A percentile compares a stretch with the other conserved stretches of the same genome.
Conservation (phyloP, 2,113 vertebrate species). For the Mustela lutreola region DNA sequence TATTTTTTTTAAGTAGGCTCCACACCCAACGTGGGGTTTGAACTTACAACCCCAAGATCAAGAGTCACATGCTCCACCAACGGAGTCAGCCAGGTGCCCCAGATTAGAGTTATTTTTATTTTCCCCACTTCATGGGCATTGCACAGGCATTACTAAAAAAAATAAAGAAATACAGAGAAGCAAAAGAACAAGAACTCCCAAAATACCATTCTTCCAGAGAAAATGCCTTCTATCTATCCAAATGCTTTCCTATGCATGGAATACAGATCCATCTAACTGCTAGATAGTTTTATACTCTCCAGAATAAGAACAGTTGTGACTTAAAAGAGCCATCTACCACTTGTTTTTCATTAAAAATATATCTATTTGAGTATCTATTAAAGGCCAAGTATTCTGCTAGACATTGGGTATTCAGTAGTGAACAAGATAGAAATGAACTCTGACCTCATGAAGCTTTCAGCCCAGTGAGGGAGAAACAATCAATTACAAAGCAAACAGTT, state of each 20-base stretch:
- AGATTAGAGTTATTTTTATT: neutral
- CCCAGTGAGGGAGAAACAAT: neutral
- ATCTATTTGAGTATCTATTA: neutral
- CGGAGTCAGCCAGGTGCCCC: neutral
- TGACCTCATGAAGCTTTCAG: neutral
- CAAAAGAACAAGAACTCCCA: conserved; percentile 21
- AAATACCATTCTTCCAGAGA: conserved; percentile 23
- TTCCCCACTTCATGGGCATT: conserved; percentile 50
- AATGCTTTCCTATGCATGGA: neutral
- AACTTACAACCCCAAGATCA: neutral
- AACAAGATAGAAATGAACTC: conserved; percentile 1
- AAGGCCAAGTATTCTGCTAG: neutral
- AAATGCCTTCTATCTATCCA: conserved; percentile 8
- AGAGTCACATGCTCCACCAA: neutral
- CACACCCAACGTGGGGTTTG: neutral
- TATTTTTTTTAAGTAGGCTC: neutral
- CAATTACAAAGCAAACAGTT: conserved; percentile 24
- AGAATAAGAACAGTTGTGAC: conserved; percentile 39
- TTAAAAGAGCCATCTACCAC: conserved; percentile 1
- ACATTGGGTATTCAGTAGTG: neutral
- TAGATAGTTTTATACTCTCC: neutral
- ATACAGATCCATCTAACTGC: neutral
- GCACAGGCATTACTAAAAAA: neutral
- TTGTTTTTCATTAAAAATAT: conserved; percentile 30
- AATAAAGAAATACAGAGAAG: conserved; percentile 16